Percentiles rank a stretch among this genome's conserved stretches.
Conservation (phyloP, 2,888 invertebrate species). For the Drosophila niveifrons region DNA sequence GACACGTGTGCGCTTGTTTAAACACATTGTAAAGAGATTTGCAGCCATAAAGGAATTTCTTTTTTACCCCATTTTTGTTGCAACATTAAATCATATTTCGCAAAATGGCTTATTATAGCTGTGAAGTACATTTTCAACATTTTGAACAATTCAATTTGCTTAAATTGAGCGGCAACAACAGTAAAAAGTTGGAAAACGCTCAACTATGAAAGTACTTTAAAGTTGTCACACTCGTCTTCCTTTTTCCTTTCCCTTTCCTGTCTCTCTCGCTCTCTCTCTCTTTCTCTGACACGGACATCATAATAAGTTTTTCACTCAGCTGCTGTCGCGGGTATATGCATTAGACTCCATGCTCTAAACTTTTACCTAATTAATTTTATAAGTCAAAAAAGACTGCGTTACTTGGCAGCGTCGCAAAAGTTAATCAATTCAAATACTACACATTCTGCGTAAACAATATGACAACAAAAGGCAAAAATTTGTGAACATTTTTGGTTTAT, state of each 20-base stretch:
- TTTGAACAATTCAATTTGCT: conserved; percentile 52
- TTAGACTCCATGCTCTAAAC: not conserved
- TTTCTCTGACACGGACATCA: not conserved
- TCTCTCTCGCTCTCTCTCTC: not conserved
- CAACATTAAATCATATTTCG: conserved; percentile 41
- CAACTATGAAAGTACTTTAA: conserved; percentile 11
- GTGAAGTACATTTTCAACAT: conserved; percentile 7
- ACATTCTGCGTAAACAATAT: not conserved
- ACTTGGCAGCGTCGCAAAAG: not conserved
- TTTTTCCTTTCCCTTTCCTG: not conserved
- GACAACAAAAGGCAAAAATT: no score
- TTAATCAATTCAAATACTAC: not conserved
- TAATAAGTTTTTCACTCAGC: conserved; percentile 7
- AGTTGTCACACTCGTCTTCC: not conserved
- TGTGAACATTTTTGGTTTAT: no score
- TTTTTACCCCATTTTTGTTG: conserved; percentile 23
- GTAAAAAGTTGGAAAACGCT: conserved; percentile 1
- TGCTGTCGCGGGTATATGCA: not conserved
- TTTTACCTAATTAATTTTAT: not conserved
- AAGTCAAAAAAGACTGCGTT: not conserved
- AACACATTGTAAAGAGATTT: no score
- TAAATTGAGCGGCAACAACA: conserved; percentile 28
- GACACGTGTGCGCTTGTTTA: no score
- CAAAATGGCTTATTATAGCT: conserved; percentile 42
- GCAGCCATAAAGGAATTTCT: not conserved